Conservation (phyloP, 2,113 vertebrate genomes). For the Parus major region DNA sequence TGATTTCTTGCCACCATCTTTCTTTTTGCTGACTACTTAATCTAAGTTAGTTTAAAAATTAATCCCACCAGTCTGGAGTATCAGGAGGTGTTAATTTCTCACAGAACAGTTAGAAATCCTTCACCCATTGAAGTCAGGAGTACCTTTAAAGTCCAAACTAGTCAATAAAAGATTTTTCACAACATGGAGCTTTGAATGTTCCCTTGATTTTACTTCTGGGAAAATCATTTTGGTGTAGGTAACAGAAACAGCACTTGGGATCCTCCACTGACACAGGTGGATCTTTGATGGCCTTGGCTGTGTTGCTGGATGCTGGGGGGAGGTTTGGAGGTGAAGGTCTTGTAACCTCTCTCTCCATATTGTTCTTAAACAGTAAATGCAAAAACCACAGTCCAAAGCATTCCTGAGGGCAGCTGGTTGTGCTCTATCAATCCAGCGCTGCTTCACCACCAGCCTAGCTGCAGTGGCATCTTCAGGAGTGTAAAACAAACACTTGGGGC, state of each 20-base stretch:
- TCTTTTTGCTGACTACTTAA: neutral
- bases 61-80: neutral
- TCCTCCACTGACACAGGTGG: neutral
- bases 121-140: neutral
- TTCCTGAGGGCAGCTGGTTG: neutral
- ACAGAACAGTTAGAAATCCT: neutral
- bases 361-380: neutral
- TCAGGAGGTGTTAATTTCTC: neutral
- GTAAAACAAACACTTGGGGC: neutral
- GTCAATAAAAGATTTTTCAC: neutral
- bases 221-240: neutral
- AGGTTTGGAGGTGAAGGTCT: neutral
- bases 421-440: neutral
- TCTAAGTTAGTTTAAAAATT: neutral
- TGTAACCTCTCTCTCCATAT: neutral
- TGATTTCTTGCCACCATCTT: neutral
- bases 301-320: neutral
- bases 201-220: neutral
- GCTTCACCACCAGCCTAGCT: neutral
- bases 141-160: neutral
- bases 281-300: neutral
- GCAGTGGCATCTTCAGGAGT: neutral
- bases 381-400: neutral
- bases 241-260: neutral
- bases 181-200: neutral